phyloP scores from a whole-genome alignment of 2,113 vertebrate genomes.

The Dolichallabes microphthalmus region DNA sequence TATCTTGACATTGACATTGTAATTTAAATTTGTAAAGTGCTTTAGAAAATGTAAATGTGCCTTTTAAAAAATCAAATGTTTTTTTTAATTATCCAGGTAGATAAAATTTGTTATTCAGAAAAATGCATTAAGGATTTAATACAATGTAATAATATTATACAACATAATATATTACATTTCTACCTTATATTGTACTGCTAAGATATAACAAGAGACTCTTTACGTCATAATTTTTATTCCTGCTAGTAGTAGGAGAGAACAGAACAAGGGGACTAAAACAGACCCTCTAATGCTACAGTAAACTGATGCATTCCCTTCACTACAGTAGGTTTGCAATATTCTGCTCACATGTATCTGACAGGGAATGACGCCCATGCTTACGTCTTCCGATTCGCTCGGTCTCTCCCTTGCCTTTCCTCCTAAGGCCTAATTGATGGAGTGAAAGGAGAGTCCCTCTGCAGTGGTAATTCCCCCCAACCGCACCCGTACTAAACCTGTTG shows the following conservation, averaged over 20 bases:
- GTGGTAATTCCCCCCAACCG: slow-evolving; percentile 34
- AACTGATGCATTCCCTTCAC: neutral
- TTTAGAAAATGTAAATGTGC: neutral
- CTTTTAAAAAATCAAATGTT: neutral
- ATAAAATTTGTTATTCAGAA: too few relatives aligned
- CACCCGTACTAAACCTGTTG: slow-evolving; percentile 45
- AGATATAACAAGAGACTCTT: neutral
- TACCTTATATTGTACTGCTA: neutral
- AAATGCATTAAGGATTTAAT: too few relatives aligned
- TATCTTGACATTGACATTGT: neutral
- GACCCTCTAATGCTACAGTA: neutral
- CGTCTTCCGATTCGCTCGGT: slow-evolving; percentile 27
- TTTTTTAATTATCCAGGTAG: neutral
- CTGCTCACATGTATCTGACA: neutral
- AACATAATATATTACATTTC: too few relatives aligned
- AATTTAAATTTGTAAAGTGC: neutral
- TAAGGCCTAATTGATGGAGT: slow-evolving; percentile 31
- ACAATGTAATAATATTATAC: too few relatives aligned
- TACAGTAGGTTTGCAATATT: slow-evolving; percentile 11
- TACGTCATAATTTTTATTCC: neutral
- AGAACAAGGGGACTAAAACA: neutral
- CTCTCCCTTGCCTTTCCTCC: slow-evolving; percentile 3
- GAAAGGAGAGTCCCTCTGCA: slow-evolving; percentile 46
- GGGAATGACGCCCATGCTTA: neutral
- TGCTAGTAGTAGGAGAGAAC: neutral